phyloP scores from a whole-genome alignment of 2,888 invertebrate species.

The Zootermopsis nevadensis region DNA sequence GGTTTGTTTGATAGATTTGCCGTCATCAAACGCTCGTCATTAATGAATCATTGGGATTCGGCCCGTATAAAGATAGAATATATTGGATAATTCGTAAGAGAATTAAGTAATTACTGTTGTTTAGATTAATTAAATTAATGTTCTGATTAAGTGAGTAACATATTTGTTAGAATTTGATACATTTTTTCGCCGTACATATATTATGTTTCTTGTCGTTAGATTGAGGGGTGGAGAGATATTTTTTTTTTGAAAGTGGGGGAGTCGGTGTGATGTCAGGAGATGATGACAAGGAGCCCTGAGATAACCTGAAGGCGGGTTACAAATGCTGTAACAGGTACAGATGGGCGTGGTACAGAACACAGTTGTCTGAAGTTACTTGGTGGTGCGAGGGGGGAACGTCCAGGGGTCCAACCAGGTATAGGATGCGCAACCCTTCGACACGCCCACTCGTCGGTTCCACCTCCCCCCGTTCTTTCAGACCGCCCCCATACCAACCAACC shows the following conservation, averaged over 20 bases:
- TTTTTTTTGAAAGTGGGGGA: background rate
- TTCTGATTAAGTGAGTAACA: background rate
- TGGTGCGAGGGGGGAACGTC: background rate
- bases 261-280: background rate
- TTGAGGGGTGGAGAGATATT: background rate
- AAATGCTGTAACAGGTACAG: constrained; percentile 44
- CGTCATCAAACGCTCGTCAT: too few species aligned
- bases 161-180: background rate
- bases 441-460: constrained; percentile 44
- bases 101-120: too few species aligned
- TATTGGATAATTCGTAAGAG: too few species aligned
- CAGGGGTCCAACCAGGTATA: constrained; percentile 48
- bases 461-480: constrained; percentile 21
- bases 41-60: too few species aligned
- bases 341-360: constrained; percentile 38
- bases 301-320: constrained; percentile 15
- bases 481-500: constrained; percentile 34
- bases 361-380: constrained; percentile 3
- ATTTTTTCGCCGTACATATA: background rate
- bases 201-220: background rate
- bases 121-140: too few species aligned
- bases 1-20: too few species aligned
- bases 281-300: background rate
- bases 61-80: too few species aligned
- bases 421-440: constrained; percentile 47